Base-by-base conservation (phyloP, 2,888 invertebrate species). In the Heliconius aoede region DNA sequence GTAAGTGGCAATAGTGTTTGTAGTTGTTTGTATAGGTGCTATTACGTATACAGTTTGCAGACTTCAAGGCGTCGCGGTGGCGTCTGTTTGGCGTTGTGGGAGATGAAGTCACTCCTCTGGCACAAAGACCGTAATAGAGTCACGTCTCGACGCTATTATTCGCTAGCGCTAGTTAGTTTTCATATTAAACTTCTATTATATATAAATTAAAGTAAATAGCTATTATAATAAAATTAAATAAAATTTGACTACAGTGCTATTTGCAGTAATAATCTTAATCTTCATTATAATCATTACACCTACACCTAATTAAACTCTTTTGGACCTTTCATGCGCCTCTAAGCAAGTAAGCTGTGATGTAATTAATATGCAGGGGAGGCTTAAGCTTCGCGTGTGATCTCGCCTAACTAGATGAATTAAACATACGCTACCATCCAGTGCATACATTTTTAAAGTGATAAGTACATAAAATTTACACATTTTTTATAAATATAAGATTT, bases 41-140 rank as follows among this genome's bases (percentile, higher is more conserved):
- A 36, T 36, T 73, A 75, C 78, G 65, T 62, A 72, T 76, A 76
- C 62, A 79, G 78, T 79, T 78, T 80, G 74, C 76, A 82, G 81
- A 82, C 82, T 78, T 65, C 30, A 60, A 74, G 82, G 80, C 80
- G 74, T 74, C 80, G 60, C 28, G 78, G 72, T 76, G 81, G 82
- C 82, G 84, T 85, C 81, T 79, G 73, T 62, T 61, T 58, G 81
- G 69, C 81, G 80, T 71, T 72, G 62, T 28, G 67, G 72, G 74
- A 76, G 76, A 82, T 82, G 78, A 82, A 76, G 80, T 79, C 78
- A 78, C 79, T 78, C 72, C 71, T 62, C 72, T 73, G 55, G 60
- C 28, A 67, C 62, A 76, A 74, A 76, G 72, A 40, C 46, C 71
- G 51, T 78, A 78, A 80, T 80, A 71, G 74, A 79, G 74, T 79